Base-by-base conservation (phyloP, 2,888 invertebrate genomes). In the Sinelater perroti region DNA sequence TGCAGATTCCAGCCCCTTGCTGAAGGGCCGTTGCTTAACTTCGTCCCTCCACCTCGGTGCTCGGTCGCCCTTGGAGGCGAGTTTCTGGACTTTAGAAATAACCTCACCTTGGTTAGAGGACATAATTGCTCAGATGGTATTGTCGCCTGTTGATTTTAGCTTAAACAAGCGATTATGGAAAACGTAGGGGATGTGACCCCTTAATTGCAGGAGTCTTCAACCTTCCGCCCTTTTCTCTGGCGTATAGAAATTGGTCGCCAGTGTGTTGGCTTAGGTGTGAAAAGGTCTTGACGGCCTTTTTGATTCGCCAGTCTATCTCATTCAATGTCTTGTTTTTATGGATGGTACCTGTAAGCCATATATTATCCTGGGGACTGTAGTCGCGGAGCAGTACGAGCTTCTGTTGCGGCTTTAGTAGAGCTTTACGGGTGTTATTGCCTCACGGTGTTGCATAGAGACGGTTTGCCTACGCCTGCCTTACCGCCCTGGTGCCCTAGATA, bases 401-500 rank as follows among this genome's bases (percentile, higher is more conserved):
- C 61, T 79, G 78, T 31, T 76, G 72, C 0, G 78, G 78, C 53
- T 77, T 78, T 0, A 78, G 64, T 0, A 76, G 74, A 0, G 75
- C 71, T 51, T 2, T 56, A 47, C 28, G 76, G 52, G 40, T 67
- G 67, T 1, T 56, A 18, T 3, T 77, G 53, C 46, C 67, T 18
- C 14, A 44, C 47, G 2, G 62, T 47, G 47, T 59, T 62, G 21
- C 8, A 3, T 0, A 52, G 3, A 3, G 44, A 18, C 0, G 63
- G 66, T 13, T 49, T 58, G 2, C 4, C 16, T 3, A 38, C 35
- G 46, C 73, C 72, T 31, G 65, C 14, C 0, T 70, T 62, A 13
- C 50, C 46, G 46, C 70, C 72, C 5, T 69, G 60, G 0, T 72
- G 70, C 1, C 72, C 74, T 0, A 77, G 67, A 54, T 75, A 66